Base-by-base conservation (phyloP, 2,113 vertebrate species). In the Lampris megalopsis region DNA sequence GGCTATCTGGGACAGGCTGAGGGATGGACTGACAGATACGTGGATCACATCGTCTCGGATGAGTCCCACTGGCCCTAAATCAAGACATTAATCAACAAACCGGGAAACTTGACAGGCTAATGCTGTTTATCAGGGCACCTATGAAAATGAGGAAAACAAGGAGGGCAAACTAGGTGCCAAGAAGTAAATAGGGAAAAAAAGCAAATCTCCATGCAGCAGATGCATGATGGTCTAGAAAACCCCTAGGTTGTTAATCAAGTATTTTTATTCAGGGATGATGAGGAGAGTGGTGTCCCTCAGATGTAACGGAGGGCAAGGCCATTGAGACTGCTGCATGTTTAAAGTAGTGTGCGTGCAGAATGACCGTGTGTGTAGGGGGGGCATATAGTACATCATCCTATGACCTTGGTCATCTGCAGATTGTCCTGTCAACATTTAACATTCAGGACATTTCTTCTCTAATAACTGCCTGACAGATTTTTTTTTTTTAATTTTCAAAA, bases 111-210 rank as follows among this genome's bases (percentile, higher is more conserved):
- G 91, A 90, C 91, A 89, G 83, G 79, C 50, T 37, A 13, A 37
- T 2, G 83, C 88, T 91, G 90, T 91, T 92, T 91, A 90, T 89
- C 90, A 76, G 82, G 9, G 54, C 75, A 13, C 81, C 82, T 77
- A 82, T 82, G 76, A 85, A 82, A 71, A 87, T 52, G 86, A 82
- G 75, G 85, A 81, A 37, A 24, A 9, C 8, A 75, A 71, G 4
- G 71, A 79, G 82, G 58, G 52, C 47, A 62, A 47, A 59, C 6
- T 41, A 68, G 80, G 78, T 89, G 91, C 91, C 91, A 91, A 85
- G 85, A 87, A 87, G 86, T 86, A 90, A 91, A 92, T 82, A 70
- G 82, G 80, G 24, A 35, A 5, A 82, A 74, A 80, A 81, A 79
- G 63, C 82, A 89, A 92, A 89, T 88, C 86, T 80, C 78, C 69